Evolutionary conservation across 2,797 vertebrate species (phyloP), one percentile per base, ranked within the genome.

Genomic region (Protonibea diacanthus): DNA sequence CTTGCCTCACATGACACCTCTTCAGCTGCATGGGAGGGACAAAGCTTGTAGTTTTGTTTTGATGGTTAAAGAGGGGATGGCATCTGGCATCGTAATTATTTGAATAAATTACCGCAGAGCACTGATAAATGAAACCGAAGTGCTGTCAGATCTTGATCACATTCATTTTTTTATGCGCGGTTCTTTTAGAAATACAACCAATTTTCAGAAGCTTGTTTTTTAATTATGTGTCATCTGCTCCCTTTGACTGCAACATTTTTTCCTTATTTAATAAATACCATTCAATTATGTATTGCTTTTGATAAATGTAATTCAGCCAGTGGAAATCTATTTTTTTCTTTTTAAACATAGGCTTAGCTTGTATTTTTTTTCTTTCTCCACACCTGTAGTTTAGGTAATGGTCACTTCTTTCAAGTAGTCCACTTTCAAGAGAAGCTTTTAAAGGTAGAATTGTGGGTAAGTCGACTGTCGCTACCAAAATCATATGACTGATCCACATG

Each of bases 331-430:
- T 61, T 58, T 84, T 29, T 73, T 29, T 20, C 20, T 12, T 20
- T 17, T 63, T 73, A 38, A 38, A 38, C 33, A 38, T 38, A 1
- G 21, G 61, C 10, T 74, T 47, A 13, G 47, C 0, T 10, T 51
- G 7, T 38, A 17, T 52, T 65, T 20, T 55, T 71, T 76, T 58
- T 66, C 81, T 83, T 95, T 95, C 94, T 93, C 80, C 86, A 91
- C 88, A 94, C 92, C 92, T 91, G 87, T 95, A 94, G 94, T 95
- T 95, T 92, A 93, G 91, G 82, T 96, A 96, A 96, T 96, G 92
- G 93, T 92, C 92, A 90, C 85, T 94, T 92, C 90, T 95, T 95
- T 93, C 75, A 90, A 89, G 90, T 89, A 88, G 89, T 88, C 94
- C 91, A 86, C 93, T 93, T 93, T 94, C 84, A 70, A 88, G 66